Evolutionary conservation across 2,888 invertebrate species (phyloP), one percentile per base, ranked within the genome.

Genomic region (Dioctria rufipes): DNA sequence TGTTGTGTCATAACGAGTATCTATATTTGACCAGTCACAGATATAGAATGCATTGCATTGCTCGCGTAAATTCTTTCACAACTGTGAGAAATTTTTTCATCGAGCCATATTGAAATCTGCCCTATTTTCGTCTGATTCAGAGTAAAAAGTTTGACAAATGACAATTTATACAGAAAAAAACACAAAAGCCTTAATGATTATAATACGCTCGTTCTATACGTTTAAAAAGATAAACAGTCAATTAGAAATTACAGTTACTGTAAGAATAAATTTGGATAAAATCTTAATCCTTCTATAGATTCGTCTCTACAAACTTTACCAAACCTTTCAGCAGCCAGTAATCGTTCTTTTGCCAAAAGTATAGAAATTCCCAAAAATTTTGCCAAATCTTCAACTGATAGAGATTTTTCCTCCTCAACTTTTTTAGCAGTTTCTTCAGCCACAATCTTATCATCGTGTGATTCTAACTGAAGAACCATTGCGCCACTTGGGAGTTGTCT

Each of bases 251-350:
- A 3, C 9, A 58, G 58, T 42, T 73, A 54, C 40, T 43, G 71
- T 61, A 96, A 89, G 89, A 99, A 96, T 81, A 93, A 89, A 91
- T 99, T 99, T 0, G 96, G 95, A 90, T 96, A 99, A 90, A 99
- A 99, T 81, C 95, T 92, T 60, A 99, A 90, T 6, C 98, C 98
- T 90, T 98, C 97, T 80, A 98, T 95, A 0, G 96, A 95, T 88
- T 99, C 98, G 89, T 99, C 99, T 80, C 99, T 92, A 87, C 98
- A 99, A 3, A 96, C 93, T 85, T 93, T 91, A 0, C 98, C 98
- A 84, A 92, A 91, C 82, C 94, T 93, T 89, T 99, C 99, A 1
- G 98, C 94, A 3, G 95, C 93, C 81, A 95, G 90, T 49, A 99
- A 91, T 78, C 96, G 92, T 89, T 99, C 98, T 84, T 95, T 95